Base-by-base conservation (phyloP, 2,797 vertebrate genomes). In the Chlorospingus flavigularis region DNA sequence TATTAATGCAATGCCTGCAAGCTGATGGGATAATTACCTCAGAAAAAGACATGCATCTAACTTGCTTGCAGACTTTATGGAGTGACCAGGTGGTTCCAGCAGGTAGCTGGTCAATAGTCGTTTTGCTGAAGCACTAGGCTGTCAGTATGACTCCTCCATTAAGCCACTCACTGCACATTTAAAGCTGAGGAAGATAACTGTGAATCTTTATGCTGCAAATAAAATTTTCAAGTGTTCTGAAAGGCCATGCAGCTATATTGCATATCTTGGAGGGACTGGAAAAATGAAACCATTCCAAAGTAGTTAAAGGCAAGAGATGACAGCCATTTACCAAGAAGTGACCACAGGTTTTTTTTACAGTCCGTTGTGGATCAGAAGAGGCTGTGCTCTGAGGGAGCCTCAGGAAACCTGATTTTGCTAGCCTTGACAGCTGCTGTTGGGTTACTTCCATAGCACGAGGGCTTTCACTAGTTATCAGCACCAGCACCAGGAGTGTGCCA, bases 391-490 rank as follows among this genome's bases (percentile, higher is more conserved):
- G 2, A 28, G n/a, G 11, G 5, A 31, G 20, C 55, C 45, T 24
- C 6, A 3, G 35, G 51, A 40, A 88, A 66, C 17, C 12, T 20
- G 8, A 3, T 50, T 84, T 91, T 84, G 53, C 51, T 33, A 47
- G 60, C 30, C 21, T 37, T 3, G 2, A 21, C 30, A 74, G 55
- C 65, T 33, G 16, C 26, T 1, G 0, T 47, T 80, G 55, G 5
- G 13, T 62, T 65, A 25, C 45, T 76, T 76, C 31, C 3, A 0
- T 37, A 9, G 53, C 1, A 4, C 25, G 0, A 1, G 17, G 18
- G 20, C 40, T 68, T 81, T 61, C 20, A 8, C 5, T 35, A 51
- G 39, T 42, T 24, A 18, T 33, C 66, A 65, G 60, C 4, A 26
- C 30, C 40, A 33, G 33, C 8, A 15, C 25, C 47, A 57, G 54